These are phyloP conservation scores for Engraulis encrasicolus DNA, from an alignment of 2,113 vertebrate genomes.

Conservation along the genomic window DNA sequence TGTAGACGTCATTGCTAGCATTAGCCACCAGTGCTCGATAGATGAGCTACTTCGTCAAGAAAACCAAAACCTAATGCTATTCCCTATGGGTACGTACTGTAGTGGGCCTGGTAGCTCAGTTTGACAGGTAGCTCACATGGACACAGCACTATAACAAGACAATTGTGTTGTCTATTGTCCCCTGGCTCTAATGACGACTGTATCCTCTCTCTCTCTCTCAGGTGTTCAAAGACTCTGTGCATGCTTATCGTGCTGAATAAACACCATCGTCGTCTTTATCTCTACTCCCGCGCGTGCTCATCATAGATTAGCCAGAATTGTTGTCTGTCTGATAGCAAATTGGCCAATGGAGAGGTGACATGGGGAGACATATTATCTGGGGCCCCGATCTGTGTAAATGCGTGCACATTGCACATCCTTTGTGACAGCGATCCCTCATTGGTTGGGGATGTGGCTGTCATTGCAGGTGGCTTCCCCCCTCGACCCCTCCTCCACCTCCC, in stretches of 20 bases:
- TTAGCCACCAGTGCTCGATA: too few species aligned
- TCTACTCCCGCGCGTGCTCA: background rate
- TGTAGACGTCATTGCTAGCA: too few species aligned
- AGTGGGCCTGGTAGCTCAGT: too few species aligned
- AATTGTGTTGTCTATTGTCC: background rate
- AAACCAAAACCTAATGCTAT: too few species aligned
- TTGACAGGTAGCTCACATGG: too few species aligned
- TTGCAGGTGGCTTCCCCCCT: background rate
- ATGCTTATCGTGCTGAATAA: background rate
- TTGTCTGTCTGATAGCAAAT: background rate
- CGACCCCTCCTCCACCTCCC: too few species aligned
- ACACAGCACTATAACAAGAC: too few species aligned
- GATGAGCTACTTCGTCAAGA: too few species aligned
- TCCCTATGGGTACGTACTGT: too few species aligned
- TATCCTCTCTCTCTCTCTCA: background rate
- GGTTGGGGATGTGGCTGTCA: background rate
- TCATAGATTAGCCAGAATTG: background rate
- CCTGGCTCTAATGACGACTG: background rate
- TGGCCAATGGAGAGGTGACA: slow-evolving; percentile 2
- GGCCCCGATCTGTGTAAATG: background rate
- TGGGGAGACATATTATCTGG: background rate
- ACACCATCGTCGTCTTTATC: background rate
- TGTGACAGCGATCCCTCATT: background rate
- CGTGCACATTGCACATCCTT: too few species aligned
- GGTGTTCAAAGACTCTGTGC: background rate